These are phyloP conservation scores for Uromys caudimaculatus DNA, from an alignment of 2,797 vertebrate genomes.

Conservation along the genomic window DNA sequence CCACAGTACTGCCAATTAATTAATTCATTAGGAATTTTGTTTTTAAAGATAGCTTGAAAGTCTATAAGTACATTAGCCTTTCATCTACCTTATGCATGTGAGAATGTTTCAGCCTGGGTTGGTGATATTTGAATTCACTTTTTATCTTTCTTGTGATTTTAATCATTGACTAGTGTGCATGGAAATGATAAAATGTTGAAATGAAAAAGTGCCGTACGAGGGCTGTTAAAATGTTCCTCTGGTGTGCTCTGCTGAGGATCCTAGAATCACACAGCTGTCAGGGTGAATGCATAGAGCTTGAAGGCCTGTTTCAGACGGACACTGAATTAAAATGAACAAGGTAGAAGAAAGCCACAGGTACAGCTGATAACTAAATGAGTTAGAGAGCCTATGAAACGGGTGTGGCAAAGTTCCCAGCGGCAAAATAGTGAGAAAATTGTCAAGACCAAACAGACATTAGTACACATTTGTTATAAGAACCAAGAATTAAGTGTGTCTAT, in stretches of 20 bases:
- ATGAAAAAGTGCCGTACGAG: neutral
- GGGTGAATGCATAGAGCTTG: neutral
- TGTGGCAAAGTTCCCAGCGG: neutral
- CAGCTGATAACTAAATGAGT: neutral
- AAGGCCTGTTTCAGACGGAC: neutral
- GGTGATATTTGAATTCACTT: neutral
- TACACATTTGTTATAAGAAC: neutral
- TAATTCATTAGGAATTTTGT: neutral
- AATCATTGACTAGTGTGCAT: neutral
- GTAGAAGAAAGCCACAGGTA: neutral
- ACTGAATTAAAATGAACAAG: neutral
- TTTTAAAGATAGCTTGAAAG: neutral
- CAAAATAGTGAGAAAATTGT: neutral
- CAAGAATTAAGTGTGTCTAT: neutral
- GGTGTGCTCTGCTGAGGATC: neutral
- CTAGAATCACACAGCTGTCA: neutral
- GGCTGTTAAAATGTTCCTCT: neutral
- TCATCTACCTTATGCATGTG: neutral
- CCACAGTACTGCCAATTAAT: neutral
- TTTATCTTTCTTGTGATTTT: neutral
- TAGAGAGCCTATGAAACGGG: neutral
- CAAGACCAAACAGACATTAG: neutral
- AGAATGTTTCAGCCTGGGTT: neutral
- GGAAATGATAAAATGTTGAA: conserved; percentile 21
- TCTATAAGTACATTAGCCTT: neutral